Conservation (phyloP, 2,888 invertebrate species). For the Elaeidobius kamerunicus region DNA sequence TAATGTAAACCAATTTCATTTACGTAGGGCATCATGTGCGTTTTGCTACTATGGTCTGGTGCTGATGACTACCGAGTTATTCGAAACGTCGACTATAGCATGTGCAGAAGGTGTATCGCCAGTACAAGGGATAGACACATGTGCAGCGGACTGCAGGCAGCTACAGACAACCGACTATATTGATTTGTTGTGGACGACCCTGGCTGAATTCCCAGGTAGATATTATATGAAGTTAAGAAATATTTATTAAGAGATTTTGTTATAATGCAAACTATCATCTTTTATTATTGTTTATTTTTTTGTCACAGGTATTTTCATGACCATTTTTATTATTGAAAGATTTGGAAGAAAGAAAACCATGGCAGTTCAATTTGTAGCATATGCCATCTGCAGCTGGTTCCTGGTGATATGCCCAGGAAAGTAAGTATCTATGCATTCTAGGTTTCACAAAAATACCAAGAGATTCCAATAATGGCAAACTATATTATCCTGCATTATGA, state of each 20-base stretch:
- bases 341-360: slow-evolving; percentile 90
- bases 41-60: slow-evolving; percentile 96
- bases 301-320: slow-evolving; percentile 81
- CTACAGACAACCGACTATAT: slow-evolving; percentile 85
- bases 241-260: no score
- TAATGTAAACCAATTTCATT: not conserved
- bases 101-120: slow-evolving; percentile 44
- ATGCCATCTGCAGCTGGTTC: slow-evolving; percentile 70
- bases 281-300: slow-evolving; percentile 4
- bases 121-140: slow-evolving; percentile 51
- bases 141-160: slow-evolving; percentile 66
- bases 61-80: slow-evolving; percentile 89
- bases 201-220: slow-evolving; percentile 89
- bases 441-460: no score
- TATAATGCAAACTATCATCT: not conserved
- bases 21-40: slow-evolving; percentile 80
- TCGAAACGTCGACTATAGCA: slow-evolving; percentile 60
- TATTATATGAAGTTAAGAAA: no score
- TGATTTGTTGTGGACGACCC: slow-evolving; percentile 89
- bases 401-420: slow-evolving; percentile 70
- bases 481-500: no score
- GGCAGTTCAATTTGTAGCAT: slow-evolving; percentile 88
- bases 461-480: no score
- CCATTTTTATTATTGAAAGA: slow-evolving; percentile 84
- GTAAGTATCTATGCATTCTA: slow-evolving; percentile 60